Evolutionary conservation across 2,888 invertebrate genomes (phyloP).

Genomic region (Calephelis perditalis): DNA sequence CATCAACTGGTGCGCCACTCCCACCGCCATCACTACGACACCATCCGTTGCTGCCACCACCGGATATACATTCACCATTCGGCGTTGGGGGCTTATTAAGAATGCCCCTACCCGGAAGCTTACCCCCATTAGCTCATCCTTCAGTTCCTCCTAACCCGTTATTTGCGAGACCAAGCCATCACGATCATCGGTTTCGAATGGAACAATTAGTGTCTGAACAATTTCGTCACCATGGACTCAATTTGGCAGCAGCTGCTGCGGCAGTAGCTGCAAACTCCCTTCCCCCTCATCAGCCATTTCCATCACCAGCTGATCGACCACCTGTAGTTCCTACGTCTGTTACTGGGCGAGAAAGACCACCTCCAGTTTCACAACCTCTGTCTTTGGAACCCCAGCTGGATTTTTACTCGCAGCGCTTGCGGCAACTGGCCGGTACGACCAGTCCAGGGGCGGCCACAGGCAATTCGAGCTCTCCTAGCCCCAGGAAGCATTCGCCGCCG

Average conservation of each 20-base stretch:
- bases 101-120: conserved; percentile 83
- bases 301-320: conserved; percentile 79
- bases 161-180: conserved; percentile 86
- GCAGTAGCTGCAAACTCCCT: conserved; percentile 81
- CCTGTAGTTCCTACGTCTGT: conserved; percentile 73
- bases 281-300: conserved; percentile 80
- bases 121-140: conserved; percentile 81
- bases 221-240: conserved; percentile 88
- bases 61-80: conserved; percentile 86
- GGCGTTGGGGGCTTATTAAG: conserved; percentile 84
- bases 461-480: conserved; percentile 89
- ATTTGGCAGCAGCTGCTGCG: conserved; percentile 86
- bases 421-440: conserved; percentile 97
- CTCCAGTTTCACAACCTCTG: conserved; percentile 80
- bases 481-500: conserved; percentile 88
- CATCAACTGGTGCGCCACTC: conserved; percentile 73
- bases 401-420: conserved; percentile 99
- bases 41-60: conserved; percentile 83
- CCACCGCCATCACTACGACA: conserved; percentile 82
- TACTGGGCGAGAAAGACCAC: conserved; percentile 66
- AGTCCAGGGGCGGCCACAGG: conserved; percentile 94
- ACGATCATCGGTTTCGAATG: conserved; percentile 88
- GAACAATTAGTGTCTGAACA: conserved; percentile 91
- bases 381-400: conserved; percentile 94
- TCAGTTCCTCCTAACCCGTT: conserved; percentile 85